phyloP scores from a whole-genome alignment of 1,140 invertebrate genomes.

The Eriocheir sinensis region DNA sequence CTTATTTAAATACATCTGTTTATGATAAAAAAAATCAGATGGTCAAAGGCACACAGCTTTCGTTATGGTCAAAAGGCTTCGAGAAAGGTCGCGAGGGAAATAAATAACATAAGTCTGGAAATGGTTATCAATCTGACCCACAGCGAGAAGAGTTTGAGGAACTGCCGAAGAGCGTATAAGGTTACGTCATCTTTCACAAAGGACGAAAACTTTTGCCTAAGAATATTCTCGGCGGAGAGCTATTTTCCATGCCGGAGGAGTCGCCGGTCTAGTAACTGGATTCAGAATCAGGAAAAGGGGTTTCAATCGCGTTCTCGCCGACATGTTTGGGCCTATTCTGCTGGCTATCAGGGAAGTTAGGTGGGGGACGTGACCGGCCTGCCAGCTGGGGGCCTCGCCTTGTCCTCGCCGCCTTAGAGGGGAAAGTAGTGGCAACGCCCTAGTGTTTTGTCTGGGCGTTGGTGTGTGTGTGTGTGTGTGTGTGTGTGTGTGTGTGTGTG shows the following conservation, averaged over 20 bases:
- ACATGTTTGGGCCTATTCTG: constrained; percentile 67
- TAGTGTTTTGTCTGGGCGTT: not conserved
- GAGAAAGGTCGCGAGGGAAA: no score
- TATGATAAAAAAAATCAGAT: no score
- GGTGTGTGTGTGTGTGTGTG: no score
- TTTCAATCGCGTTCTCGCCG: constrained; percentile 69
- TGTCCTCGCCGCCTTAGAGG: not conserved
- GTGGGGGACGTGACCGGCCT: constrained; percentile 58
- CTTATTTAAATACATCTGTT: no score
- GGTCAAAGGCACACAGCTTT: no score
- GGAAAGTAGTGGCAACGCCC: not conserved
- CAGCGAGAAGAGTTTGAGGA: no score
- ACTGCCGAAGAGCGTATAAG: no score
- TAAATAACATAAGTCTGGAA: no score
- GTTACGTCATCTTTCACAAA: no score
- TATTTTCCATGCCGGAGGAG: constrained; percentile 44
- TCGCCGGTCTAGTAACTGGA: constrained; percentile 64
- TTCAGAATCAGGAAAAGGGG: constrained; percentile 68
- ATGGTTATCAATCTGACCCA: no score
- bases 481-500: no score
- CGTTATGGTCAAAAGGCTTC: no score
- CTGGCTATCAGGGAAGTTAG: constrained; percentile 71
- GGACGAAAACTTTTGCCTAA: not conserved
- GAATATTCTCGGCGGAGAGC: not conserved
- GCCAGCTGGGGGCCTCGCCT: not conserved